Percentiles rank a stretch among this genome's conserved stretches.
Conservation (phyloP, 1,140 invertebrate species). For the Drosophila serrata region DNA sequence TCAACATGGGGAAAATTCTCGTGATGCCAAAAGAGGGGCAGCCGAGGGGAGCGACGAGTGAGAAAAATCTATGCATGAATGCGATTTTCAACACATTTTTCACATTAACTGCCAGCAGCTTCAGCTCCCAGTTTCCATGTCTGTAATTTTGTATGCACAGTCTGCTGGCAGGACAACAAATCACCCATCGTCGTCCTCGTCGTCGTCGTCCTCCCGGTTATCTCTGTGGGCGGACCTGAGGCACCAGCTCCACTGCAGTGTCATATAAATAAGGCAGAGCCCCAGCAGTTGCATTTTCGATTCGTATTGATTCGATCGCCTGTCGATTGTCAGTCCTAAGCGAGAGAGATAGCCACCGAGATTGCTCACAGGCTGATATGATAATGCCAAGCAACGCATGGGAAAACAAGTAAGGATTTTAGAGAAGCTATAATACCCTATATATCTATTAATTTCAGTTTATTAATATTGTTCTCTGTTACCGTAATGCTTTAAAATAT, state of each 20-base stretch:
- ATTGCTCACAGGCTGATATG: constrained; percentile 36
- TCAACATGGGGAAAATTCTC: constrained; percentile 29
- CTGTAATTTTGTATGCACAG: constrained; percentile 82
- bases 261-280: constrained; percentile 68
- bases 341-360: constrained; percentile 45
- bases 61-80: constrained; percentile 73
- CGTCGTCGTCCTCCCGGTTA: neutral
- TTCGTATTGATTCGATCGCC: constrained; percentile 57
- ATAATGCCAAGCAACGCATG: constrained; percentile 31
- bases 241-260: constrained; percentile 30
- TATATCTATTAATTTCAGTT: neutral
- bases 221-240: constrained; percentile 6
- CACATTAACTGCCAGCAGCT: constrained; percentile 73
- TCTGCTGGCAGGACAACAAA: constrained; percentile 76
- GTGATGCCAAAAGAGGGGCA: constrained; percentile 1
- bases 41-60: neutral
- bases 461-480: neutral
- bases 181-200: constrained; percentile 42
- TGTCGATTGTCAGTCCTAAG: constrained; percentile 62
- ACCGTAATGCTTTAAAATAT: neutral
- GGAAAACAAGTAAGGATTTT: neutral
- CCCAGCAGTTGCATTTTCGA: constrained; percentile 59
- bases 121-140: constrained; percentile 42
- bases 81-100: constrained; percentile 78
- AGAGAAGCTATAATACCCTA: neutral